Base-by-base conservation (phyloP, 2,113 vertebrate genomes). In the Urocynchramus pylzowi region DNA sequence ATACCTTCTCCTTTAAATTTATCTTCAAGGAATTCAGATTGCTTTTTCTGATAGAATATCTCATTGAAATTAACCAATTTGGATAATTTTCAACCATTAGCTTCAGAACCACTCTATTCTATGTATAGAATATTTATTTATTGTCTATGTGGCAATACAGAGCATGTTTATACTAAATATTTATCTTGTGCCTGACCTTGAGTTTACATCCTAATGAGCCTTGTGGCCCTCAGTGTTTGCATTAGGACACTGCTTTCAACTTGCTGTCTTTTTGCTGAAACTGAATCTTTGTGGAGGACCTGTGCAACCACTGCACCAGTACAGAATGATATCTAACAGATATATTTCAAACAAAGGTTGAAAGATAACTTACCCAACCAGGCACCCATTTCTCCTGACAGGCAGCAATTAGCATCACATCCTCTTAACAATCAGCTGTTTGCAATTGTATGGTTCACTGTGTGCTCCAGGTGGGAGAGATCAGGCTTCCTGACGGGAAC, bases 41-140 rank as follows among this genome's bases (percentile, higher is more conserved):
- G 21, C 16, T 63, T 4, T 71, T 0, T 0, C 7, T 79, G 27
- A 57, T 18, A 30, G 15, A 8, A n/a, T 39, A 47, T 39, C 11
- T 63, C 20, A 61, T 10, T 73, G 16, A 59, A 73, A 87, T 59
- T 39, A 77, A 53, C 2, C 1, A 42, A 0, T 71, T 42, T 35
- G 3, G 1, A 44, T 27, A 16, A 23, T 68, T 84, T 92, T 68
- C 39, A 39, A 13, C 9, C 2, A 18, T 45, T 77, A 69, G 6
- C 44, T 90, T 74, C 41, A 77, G 75, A 87, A 59, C 1, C 30
- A 59, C 17, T 22, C 17, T 57, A 11, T 63, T 54, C 1, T 44
- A 12, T 35, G 5, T 41, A 5, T 31, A 37, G 18, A 82, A 15
- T 35, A 13, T 15, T 10, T 27, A 22, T 24, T 6, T 11, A 41